Evolutionary conservation across 2,888 invertebrate genomes (phyloP).

Genomic region (Drosophila bunnanda): DNA sequence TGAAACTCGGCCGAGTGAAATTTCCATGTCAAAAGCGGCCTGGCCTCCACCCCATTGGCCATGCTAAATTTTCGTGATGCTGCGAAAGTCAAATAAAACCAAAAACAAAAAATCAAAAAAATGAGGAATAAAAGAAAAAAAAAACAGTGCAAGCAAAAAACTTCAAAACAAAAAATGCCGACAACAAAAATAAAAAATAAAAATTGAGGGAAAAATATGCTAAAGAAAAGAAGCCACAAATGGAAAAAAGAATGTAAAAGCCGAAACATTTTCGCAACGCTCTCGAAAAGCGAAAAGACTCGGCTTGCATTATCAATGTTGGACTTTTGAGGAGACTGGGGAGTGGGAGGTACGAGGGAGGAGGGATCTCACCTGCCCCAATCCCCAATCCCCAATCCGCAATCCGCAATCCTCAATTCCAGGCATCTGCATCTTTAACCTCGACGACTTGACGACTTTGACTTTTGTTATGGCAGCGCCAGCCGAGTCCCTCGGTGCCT

Average conservation of each 20-base stretch:
- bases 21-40: constrained; percentile 66
- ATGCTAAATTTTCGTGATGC: constrained; percentile 73
- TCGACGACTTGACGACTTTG: constrained; percentile 69
- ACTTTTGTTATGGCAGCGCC: constrained; percentile 57
- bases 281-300: constrained; percentile 56
- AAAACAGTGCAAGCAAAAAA: constrained; percentile 13
- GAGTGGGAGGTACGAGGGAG: neutral
- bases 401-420: constrained; percentile 36
- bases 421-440: constrained; percentile 63
- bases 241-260: constrained; percentile 28
- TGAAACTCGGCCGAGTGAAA: constrained; percentile 51
- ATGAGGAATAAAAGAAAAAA: neutral
- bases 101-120: constrained; percentile 20
- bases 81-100: constrained; percentile 67
- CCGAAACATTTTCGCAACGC: constrained; percentile 64
- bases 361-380: constrained; percentile 58
- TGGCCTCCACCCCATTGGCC: constrained; percentile 56
- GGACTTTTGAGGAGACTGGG: neutral
- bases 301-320: constrained; percentile 54
- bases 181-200: no score
- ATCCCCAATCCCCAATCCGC: constrained; percentile 50
- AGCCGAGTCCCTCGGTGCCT: constrained; percentile 1
- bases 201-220: constrained; percentile 40
- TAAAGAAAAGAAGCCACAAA: constrained; percentile 44
- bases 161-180: constrained; percentile 66